Base-by-base conservation (phyloP, 2,797 vertebrate species). In the Gorsachius magnificus region DNA sequence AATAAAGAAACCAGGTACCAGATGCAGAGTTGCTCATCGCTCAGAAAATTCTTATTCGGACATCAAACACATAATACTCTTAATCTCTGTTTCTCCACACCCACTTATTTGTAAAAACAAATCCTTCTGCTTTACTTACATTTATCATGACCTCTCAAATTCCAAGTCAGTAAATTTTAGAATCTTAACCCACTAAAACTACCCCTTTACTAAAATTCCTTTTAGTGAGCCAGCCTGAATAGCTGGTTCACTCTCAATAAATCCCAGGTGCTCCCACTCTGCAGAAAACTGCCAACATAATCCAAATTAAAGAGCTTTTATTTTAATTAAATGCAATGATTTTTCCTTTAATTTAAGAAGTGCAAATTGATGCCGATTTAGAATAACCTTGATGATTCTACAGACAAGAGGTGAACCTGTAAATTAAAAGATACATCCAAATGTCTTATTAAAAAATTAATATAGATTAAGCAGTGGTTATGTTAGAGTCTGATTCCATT, bases 321-420 rank as follows among this genome's bases (percentile, higher is more conserved):
- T 98, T 98, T 98, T 99, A 99, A 99, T 99, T 99, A 98, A 99
- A 99, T 98, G 97, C 98, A 98, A 98, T 96, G 97, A 98, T 98
- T 99, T 99, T 93, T 98, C 97, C 94, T 98, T 98, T 83, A 89
- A 87, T 98, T 97, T 98, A 96, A 95, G 96, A 97, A 95, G 90
- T 98, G 92, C 93, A 97, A 98, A 98, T 97, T 97, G 97, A 97
- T 98, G 98, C 98, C 87, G 89, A 98, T 98, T 97, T 96, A 96
- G 94, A 97, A 95, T 84, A 98, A 98, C 93, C 92, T 94, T 96
- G 97, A 96, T 95, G 96, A 95, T 97, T 97, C 96, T 94, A 85
- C 79, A 78, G 93, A 98, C 83, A 95, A 95, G 93, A 97, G 95
- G 71, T 57, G 78, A 91, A 83, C 83, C 95, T 87, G 63, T 90